These are phyloP conservation scores for Sorex maritimensis DNA, from an alignment of 2,797 vertebrate species.

Conservation along the genomic window DNA sequence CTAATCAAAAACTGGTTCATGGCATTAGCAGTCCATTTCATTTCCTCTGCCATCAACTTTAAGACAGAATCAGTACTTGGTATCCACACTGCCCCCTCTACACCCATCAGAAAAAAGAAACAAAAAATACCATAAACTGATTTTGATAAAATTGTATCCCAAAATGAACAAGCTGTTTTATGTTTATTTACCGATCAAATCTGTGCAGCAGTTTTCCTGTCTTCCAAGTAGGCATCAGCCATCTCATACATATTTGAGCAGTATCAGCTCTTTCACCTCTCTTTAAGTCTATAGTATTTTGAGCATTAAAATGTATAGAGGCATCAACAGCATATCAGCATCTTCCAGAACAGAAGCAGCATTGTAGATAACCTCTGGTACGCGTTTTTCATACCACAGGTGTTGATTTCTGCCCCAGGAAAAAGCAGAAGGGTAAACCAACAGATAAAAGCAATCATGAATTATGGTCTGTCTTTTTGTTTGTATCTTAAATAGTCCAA, in stretches of 20 bases:
- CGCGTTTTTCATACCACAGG: slow-evolving; percentile 74
- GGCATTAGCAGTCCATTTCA: slow-evolving; percentile 22
- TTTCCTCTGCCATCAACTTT: slow-evolving; percentile 15
- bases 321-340: slow-evolving; percentile 67
- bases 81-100: background rate
- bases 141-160: slow-evolving; percentile 74
- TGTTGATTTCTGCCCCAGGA: slow-evolving; percentile 70
- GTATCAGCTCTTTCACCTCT: slow-evolving; percentile 55
- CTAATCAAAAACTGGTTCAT: slow-evolving; percentile 18
- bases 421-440: slow-evolving; percentile 60
- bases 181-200: slow-evolving; percentile 70
- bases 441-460: slow-evolving; percentile 64
- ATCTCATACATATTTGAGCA: slow-evolving; percentile 65
- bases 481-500: slow-evolving; percentile 59
- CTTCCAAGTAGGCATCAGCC: background rate
- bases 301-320: slow-evolving; percentile 14
- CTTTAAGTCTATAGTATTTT: background rate
- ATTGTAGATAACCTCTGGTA: background rate
- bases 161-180: slow-evolving; percentile 63
- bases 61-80: background rate
- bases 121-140: slow-evolving; percentile 1
- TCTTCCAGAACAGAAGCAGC: slow-evolving; percentile 71
- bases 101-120: background rate
- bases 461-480: slow-evolving; percentile 31
- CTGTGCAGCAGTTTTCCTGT: slow-evolving; percentile 31